A percentile compares a stretch with the other conserved stretches of the same genome.
These are phyloP conservation scores for Engystomops pustulosus DNA, from an alignment of 2,113 vertebrate genomes.

Conservation along the genomic window DNA sequence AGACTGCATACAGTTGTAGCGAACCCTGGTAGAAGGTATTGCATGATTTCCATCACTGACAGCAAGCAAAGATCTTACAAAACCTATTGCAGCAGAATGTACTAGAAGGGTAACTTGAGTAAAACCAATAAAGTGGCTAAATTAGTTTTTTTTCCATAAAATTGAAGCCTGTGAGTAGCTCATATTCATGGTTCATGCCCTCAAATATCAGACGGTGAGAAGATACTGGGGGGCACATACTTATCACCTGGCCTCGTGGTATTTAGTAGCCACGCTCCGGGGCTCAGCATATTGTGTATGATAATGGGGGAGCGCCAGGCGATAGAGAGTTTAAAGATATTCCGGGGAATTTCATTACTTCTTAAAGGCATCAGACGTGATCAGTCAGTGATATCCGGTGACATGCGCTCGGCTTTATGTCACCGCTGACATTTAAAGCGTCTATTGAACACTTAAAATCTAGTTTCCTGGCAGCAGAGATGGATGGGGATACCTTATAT, in stretches of 20 bases:
- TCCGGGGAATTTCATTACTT: not conserved
- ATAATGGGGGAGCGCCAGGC: not conserved
- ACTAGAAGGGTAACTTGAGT: too few relatives aligned
- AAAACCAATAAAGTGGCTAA: too few relatives aligned
- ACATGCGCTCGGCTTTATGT: not conserved
- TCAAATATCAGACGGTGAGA: not conserved
- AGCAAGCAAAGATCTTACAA: too few relatives aligned
- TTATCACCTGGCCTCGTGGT: not conserved
- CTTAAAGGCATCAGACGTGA: not conserved
- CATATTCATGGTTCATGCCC: not conserved
- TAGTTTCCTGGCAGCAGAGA: conserved; percentile 22
- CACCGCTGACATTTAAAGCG: conserved; percentile 36
- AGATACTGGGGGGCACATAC: not conserved
- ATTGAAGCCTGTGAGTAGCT: too few relatives aligned
- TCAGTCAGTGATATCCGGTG: not conserved
- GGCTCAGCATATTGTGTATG: not conserved
- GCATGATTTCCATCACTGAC: too few relatives aligned
- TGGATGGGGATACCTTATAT: conserved; percentile 5
- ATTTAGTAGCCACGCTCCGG: not conserved
- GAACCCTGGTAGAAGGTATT: too few relatives aligned
- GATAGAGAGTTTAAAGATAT: not conserved
- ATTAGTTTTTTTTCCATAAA: too few relatives aligned
- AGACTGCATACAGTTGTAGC: too few relatives aligned
- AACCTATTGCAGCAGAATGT: too few relatives aligned
- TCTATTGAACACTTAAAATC: conserved; percentile 38